phyloP scores from a whole-genome alignment of 2,888 invertebrate genomes.

The Phragmatobia fuliginosa region DNA sequence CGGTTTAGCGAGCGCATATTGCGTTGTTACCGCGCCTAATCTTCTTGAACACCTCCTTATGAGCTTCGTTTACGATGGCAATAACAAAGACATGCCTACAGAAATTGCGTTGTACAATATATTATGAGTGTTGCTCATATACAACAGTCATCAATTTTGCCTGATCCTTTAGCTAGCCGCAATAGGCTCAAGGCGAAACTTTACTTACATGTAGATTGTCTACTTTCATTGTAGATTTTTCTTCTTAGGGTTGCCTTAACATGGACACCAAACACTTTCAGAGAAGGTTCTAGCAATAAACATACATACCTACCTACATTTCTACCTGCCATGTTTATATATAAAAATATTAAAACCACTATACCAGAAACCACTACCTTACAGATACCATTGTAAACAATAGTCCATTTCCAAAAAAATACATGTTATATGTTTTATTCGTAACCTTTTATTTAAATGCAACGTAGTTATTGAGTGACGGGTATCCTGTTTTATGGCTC shows the following conservation, averaged over 20 bases:
- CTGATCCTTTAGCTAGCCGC: not conserved
- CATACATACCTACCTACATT: no score
- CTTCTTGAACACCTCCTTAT: slow-evolving; percentile 73
- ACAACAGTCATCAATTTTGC: not conserved
- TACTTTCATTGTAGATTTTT: not conserved
- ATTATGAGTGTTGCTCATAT: not conserved
- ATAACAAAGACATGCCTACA: slow-evolving; percentile 8
- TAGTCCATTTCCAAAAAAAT: slow-evolving; percentile 44
- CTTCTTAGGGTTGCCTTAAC: not conserved
- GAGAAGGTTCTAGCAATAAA: not conserved
- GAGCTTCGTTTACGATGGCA: slow-evolving; percentile 44
- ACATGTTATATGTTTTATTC: slow-evolving; percentile 41
- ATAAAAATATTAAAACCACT: slow-evolving; percentile 24
- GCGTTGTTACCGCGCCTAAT: slow-evolving; percentile 77
- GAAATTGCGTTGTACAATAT: not conserved
- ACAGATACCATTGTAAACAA: slow-evolving; percentile 39
- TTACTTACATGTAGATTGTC: not conserved
- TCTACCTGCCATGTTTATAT: not conserved
- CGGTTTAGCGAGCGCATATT: slow-evolving; percentile 80
- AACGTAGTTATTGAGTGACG: slow-evolving; percentile 79
- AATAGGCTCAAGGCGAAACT: not conserved
- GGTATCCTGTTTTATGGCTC: slow-evolving; percentile 81
- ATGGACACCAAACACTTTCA: not conserved
- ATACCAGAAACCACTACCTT: slow-evolving; percentile 21
- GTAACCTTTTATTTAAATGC: slow-evolving; percentile 77